Evolutionary conservation across 2,113 vertebrate species (phyloP), one percentile per base, ranked within the genome.

Genomic region (Scatophagus argus): DNA sequence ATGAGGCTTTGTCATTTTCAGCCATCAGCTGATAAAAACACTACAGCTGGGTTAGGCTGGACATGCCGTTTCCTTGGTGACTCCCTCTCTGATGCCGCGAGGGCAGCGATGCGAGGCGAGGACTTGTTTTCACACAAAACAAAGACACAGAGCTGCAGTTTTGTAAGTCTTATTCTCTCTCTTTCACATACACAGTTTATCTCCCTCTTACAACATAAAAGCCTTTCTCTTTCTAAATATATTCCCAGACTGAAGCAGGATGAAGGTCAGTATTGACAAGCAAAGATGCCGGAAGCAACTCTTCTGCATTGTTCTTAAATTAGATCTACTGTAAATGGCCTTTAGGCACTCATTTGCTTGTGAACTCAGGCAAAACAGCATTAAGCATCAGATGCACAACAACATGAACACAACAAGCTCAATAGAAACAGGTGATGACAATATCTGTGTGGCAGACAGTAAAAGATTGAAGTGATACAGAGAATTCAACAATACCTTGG

Each of bases 71-170:
- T 87, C 91, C 89, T 69, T 86, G 86, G 86, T 1, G 80, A 91
- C 83, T 77, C 21, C 21, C 46, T 64, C 52, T 41, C 70, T 80
- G 89, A 81, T 67, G 59, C 86, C 52, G 36, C 19, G 3, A 79
- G 81, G 78, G 71, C 58, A 79, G 62, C 14, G 32, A 66, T 29
- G 69, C 56, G 25, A 56, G 63, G 77, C 47, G 49, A 76, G 23
- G 29, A 63, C 74, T 80, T 83, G 84, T 94, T 94, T 91, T 86
- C 34, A 92, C 31, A 82, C 71, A 91, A 79, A 92, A 92, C 88
- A 94, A 74, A 82, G 80, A 71, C 60, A 49, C 61, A 29, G 44
- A 51, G 76, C 41, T 16, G 62, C 62, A 73, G 67, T 52, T 82
- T 71, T 71, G 69, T 76, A 58, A 23, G 47, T 69, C 66, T 62